Percentiles rank a stretch among this genome's conserved stretches.
Conservation (phyloP, 2,888 invertebrate species). For the Augiades crinisus region DNA sequence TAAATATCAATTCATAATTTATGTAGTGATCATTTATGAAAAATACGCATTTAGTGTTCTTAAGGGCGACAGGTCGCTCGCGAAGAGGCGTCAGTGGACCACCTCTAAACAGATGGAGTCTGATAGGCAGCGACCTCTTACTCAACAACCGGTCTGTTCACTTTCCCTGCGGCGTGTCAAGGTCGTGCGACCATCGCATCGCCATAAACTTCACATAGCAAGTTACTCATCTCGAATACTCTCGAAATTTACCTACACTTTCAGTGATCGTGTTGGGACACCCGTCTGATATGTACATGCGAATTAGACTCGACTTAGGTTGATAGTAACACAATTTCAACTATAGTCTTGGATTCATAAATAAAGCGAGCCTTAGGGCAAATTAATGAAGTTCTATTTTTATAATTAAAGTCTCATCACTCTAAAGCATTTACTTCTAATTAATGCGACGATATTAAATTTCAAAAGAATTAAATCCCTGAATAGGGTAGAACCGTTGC, state of each 20-base stretch:
- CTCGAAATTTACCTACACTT: conserved; percentile 14
- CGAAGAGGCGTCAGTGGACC: conserved; percentile 8
- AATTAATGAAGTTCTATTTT: no score
- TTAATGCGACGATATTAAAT: no score
- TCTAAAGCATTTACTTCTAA: no score
- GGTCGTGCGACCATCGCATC: conserved; percentile 58
- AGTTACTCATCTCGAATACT: conserved; percentile 38
- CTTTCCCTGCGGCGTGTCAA: conserved; percentile 74
- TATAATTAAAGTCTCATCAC: no score
- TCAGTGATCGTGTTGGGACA: background rate
- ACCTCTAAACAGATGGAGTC: conserved; percentile 31
- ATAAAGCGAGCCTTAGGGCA: no score
- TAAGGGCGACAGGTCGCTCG: background rate
- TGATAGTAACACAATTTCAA: background rate
- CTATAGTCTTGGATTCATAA: no score
- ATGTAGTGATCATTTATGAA: no score
- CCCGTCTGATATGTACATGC: background rate
- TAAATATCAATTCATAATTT: no score
- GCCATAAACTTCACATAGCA: conserved; percentile 45
- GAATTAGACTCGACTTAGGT: background rate
- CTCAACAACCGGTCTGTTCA: conserved; percentile 70
- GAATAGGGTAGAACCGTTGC: no score
- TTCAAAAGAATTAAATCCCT: no score
- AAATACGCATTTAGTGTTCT: background rate
- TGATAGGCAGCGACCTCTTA: conserved; percentile 48